phyloP scores from a whole-genome alignment of 2,113 vertebrate species.

The Meles meles region DNA sequence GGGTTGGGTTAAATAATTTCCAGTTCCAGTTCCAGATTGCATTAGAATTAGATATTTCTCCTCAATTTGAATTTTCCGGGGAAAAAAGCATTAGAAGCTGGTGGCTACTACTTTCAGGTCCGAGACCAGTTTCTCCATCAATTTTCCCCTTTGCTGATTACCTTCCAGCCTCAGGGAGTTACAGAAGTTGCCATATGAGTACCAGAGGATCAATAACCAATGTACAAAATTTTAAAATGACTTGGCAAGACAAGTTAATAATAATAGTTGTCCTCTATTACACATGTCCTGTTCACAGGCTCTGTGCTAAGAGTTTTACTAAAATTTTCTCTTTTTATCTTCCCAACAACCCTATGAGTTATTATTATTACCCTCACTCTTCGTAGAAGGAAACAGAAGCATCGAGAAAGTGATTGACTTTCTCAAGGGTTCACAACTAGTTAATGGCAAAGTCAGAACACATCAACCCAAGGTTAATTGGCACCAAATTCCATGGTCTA shows the following conservation, averaged over 20 bases:
- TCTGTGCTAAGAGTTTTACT: not conserved
- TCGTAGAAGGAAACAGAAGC: not conserved
- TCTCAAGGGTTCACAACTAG: not conserved
- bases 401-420: not conserved
- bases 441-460: not conserved
- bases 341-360: not conserved
- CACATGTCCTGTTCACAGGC: not conserved
- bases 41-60: not conserved
- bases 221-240: not conserved
- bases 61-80: not conserved
- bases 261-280: not conserved
- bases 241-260: not conserved
- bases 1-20: not conserved
- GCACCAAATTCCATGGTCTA: not conserved
- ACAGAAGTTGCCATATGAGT: not conserved
- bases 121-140: not conserved
- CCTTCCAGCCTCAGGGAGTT: not conserved
- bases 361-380: not conserved
- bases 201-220: not conserved
- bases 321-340: not conserved
- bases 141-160: not conserved
- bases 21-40: not conserved
- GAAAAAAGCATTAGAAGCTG: not conserved
- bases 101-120: not conserved
- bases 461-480: not conserved